Evolutionary conservation across 2,113 vertebrate species (phyloP).

Genomic region (Cricetomys ansorgei): DNA sequence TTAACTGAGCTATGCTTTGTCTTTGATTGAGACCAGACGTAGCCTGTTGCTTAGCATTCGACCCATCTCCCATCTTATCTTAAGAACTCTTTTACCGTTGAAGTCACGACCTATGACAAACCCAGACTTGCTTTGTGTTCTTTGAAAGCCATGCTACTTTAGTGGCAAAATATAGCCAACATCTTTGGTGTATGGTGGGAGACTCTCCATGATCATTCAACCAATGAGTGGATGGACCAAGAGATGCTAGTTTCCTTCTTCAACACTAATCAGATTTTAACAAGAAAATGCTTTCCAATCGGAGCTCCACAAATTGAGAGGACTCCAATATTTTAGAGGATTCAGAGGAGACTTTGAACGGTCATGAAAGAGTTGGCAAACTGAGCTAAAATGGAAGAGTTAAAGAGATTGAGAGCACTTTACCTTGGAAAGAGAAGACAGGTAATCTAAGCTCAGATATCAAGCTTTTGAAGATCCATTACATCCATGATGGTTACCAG

Average conservation of each 20-base stretch:
- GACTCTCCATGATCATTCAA: background rate
- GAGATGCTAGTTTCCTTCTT: conserved; percentile 35
- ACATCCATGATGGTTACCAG: conserved; percentile 51
- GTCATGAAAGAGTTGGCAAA: conserved; percentile 63
- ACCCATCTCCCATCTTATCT: background rate
- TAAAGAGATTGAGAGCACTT: conserved; percentile 57
- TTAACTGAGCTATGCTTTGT: background rate
- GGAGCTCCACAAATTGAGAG: conserved; percentile 44
- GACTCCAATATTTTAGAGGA: conserved; percentile 30
- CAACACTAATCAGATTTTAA: background rate
- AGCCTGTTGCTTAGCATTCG: background rate
- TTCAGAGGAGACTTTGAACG: conserved; percentile 1
- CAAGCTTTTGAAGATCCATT: conserved; percentile 39
- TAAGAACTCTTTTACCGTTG: background rate
- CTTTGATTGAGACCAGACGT: conserved; percentile 28
- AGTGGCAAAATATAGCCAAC: conserved; percentile 22
- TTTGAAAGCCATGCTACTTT: conserved; percentile 54
- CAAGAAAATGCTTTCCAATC: background rate
- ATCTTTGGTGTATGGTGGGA: background rate
- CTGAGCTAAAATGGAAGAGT: conserved; percentile 29
- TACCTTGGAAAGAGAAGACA: conserved; percentile 71
- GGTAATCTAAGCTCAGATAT: conserved; percentile 53
- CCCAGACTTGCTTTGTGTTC: background rate
- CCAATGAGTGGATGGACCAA: conserved; percentile 23
- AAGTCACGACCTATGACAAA: conserved; percentile 46